Conservation (phyloP, 2,797 vertebrate species). For the Chromobotia macracanthus region DNA sequence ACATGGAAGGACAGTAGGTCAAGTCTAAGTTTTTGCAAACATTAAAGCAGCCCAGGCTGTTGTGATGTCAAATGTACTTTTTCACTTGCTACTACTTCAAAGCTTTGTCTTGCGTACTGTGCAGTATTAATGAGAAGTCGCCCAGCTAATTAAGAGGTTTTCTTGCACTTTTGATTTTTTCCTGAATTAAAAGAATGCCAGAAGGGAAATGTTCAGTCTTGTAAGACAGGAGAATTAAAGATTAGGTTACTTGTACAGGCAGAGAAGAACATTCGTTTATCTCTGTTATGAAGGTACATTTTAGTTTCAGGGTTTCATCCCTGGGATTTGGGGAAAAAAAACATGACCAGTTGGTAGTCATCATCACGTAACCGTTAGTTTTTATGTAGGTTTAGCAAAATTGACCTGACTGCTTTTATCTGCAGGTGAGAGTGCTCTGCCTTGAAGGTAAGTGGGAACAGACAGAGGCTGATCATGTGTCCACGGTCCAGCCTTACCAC, state of each 20-base stretch:
- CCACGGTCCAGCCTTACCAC: slow-evolving; percentile 68
- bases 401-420: slow-evolving; percentile 82
- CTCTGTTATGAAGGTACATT: slow-evolving; percentile 55
- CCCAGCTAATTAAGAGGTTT: slow-evolving; percentile 64
- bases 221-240: slow-evolving; percentile 63
- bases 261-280: slow-evolving; percentile 50
- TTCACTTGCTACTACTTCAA: slow-evolving; percentile 56
- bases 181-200: slow-evolving; percentile 60
- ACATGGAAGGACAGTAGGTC: slow-evolving; percentile 52
- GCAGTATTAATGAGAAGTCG: slow-evolving; percentile 58
- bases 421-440: slow-evolving; percentile 78
- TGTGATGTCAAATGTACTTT: slow-evolving; percentile 69
- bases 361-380: slow-evolving; percentile 73
- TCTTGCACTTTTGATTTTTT: slow-evolving; percentile 66
- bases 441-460: slow-evolving; percentile 76
- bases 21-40: slow-evolving; percentile 48
- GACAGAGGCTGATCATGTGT: slow-evolving; percentile 73
- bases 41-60: slow-evolving; percentile 69
- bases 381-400: slow-evolving; percentile 75
- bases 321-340: slow-evolving; percentile 54
- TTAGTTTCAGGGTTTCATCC: slow-evolving; percentile 59
- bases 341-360: slow-evolving; percentile 74
- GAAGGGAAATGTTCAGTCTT: slow-evolving; percentile 55
- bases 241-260: slow-evolving; percentile 64
- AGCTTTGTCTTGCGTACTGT: slow-evolving; percentile 47